phyloP scores from a whole-genome alignment of 2,888 invertebrate species.

The Polietes domitor region DNA sequence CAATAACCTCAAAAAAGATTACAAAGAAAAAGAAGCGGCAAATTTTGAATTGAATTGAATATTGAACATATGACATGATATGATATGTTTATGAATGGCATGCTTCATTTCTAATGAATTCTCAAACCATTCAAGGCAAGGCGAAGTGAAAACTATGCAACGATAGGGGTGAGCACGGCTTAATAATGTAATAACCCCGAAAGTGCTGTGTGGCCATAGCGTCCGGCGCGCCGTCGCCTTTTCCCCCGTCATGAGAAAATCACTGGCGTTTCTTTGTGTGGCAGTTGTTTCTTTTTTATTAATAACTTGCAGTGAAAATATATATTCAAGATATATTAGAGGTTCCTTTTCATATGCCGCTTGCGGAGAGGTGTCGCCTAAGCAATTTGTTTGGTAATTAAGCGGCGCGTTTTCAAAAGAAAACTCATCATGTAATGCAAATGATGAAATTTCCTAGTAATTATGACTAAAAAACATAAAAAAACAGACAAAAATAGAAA shows the following conservation, averaged over 20 bases:
- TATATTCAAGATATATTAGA: neutral
- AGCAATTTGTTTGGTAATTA: constrained; percentile 40
- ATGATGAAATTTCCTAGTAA: constrained; percentile 14
- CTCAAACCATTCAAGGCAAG: neutral
- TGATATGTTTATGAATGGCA: neutral
- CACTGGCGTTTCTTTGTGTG: constrained; percentile 1
- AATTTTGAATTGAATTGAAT: neutral
- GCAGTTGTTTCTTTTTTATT: constrained; percentile 23
- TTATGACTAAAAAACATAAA: neutral
- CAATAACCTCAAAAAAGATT: constrained; percentile 39
- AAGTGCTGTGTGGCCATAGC: neutral
- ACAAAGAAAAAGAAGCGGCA: neutral
- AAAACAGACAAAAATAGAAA: neutral
- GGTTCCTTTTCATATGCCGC: neutral
- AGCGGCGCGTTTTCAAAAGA: constrained; percentile 49
- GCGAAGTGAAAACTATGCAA: neutral
- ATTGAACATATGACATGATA: neutral
- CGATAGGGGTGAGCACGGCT: neutral
- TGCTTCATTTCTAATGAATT: constrained; percentile 14
- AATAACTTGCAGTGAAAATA: constrained; percentile 20
- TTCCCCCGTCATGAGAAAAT: neutral
- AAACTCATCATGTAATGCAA: neutral
- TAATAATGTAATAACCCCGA: neutral
- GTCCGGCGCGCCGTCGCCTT: neutral
- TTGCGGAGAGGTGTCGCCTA: constrained; percentile 48